Evolutionary conservation across 2,113 vertebrate genomes (phyloP), one percentile per base, ranked within the genome.

Genomic region (Archilochus colubris): DNA sequence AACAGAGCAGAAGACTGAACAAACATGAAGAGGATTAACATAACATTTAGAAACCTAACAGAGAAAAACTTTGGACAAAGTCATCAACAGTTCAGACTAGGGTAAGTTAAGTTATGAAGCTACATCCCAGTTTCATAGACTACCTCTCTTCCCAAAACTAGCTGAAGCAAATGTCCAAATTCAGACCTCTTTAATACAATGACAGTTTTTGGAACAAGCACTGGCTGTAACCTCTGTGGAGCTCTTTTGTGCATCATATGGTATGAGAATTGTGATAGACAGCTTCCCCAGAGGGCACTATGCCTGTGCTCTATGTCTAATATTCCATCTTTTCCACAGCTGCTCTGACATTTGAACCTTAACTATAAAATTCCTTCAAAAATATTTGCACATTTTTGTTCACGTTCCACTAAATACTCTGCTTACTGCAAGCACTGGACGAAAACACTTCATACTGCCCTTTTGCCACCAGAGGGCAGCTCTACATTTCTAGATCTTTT

Each of bases 391-490:
- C 40, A 7, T 55, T 77, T 73, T n/a, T 50, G n/a, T 66, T 83
- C 7, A 68, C 19, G 21, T 38, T 46, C 27, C 92, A 55, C 48
- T 22, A 46, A 67, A 30, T 13, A 12, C 27, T 33, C 31, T 1
- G 10, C 57, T 46, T 54, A 14, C 30, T 4, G 11, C 3, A 12
- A 90, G 50, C 50, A 4, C 24, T 1, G 73, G 38, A 55, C 19
- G 66, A 43, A 57, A 5, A n/a, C 28, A 48, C 19, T 44, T 48
- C 66, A 23, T 14, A 74, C 53, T n/a, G 82, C 50, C 15, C 6
- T 54, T 73, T 75, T 58, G 81, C 96, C 98, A 97, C 98, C 83
- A 97, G 98, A 97, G 97, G 97, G 97, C 97, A 97, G 94, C 91
- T 87, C 77, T 53, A 93, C 38, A 93, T 96, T 43, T 93, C 76